Evolutionary conservation across 2,113 vertebrate genomes (phyloP), one percentile per base, ranked within the genome.

Genomic region (Oryzias celebensis): DNA sequence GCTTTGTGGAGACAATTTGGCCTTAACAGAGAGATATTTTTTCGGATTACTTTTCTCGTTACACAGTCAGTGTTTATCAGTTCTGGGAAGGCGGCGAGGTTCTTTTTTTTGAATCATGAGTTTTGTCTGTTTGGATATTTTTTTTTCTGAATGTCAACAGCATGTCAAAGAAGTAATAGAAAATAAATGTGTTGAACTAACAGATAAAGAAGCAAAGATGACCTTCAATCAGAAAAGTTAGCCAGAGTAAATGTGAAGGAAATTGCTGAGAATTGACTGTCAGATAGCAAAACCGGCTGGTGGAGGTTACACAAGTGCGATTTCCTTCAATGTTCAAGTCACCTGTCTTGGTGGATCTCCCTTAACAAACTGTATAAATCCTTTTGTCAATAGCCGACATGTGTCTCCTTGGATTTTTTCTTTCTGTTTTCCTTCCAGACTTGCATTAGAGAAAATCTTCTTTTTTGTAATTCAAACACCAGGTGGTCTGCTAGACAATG

Each of bases 1-100:
- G 87, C 94, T 80, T 91, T 91, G 82, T 95, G 90, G 82, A 96
- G 95, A 73, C 91, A 93, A 18, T 91, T 85, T 45, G 59, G 80
- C 48, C 88, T 93, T 53, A 92, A 91, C 7, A 90, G 68, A 81
- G 90, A 91, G 69, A 95, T 76, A 54, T 86, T 92, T 81, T 88
- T 87, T 47, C 89, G 90, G 73, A 94, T 94, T 61, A 88, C 85
- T 81, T 92, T 91, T 76, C 94, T 91, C 57, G 92, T 94, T 59
- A 42, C 90, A 71, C 90, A 92, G 85, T 96, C 94, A 83, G 95
- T 95, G 65, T 97, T 96, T 75, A 96, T 93, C 95, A 96, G 78
- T 51, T 43, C 68, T 70, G 7, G 53, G 65, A 71, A 80, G 78
- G 69, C 43, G 75, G 13, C n/a, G 23, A 59, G 53, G 52, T 51